Evolutionary conservation across 2,113 vertebrate species (phyloP).

Genomic region (Megaptera novaeangliae): DNA sequence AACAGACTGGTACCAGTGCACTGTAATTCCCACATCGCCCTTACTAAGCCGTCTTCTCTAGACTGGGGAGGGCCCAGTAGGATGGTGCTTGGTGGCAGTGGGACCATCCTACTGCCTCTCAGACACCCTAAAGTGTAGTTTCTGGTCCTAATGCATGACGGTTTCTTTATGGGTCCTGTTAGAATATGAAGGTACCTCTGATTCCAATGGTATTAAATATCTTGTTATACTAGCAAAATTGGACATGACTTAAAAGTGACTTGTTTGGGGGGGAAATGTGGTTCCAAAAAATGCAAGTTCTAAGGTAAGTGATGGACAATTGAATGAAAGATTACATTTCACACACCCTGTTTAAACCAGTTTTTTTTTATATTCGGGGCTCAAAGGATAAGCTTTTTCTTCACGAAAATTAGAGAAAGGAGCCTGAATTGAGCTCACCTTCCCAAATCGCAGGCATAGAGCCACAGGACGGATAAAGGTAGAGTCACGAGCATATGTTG

Average conservation of each 20-base stretch:
- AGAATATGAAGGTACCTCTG: background rate
- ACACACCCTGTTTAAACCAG: background rate
- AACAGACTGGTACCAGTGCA: background rate
- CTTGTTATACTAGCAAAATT: background rate
- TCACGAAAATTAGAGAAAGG: background rate
- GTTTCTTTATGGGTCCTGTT: background rate
- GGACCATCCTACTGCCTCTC: background rate
- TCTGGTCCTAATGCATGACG: background rate
- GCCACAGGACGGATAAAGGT: background rate
- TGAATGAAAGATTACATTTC: slow-evolving; percentile 18
- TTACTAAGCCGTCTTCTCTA: background rate
- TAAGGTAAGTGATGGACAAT: background rate
- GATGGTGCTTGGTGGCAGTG: background rate
- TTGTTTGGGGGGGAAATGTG: background rate
- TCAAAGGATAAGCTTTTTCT: background rate
- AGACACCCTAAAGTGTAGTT: too few relatives aligned
- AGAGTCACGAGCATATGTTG: background rate
- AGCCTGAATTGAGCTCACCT: background rate
- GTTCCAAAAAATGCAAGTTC: background rate
- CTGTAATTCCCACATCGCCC: background rate
- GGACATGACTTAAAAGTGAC: background rate
- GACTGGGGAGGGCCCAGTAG: background rate
- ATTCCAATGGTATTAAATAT: background rate
- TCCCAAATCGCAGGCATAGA: background rate
- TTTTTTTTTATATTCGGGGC: background rate